A percentile compares a stretch with the other conserved stretches of the same genome.
Evolutionary conservation across 2,888 invertebrate genomes (phyloP).

Genomic region (Dolomedes plantarius): DNA sequence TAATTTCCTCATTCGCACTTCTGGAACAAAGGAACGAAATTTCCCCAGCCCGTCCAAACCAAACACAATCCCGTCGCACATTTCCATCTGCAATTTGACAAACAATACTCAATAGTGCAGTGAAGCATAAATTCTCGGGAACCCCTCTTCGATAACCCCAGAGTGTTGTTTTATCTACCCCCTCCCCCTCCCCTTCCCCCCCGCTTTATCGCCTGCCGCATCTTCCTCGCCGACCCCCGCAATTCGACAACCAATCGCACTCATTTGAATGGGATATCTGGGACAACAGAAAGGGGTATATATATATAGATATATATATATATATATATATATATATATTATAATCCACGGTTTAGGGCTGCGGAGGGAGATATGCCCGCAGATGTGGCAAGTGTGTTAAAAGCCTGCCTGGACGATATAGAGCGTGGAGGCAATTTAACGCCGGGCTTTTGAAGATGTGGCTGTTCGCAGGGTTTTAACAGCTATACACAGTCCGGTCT

Average conservation of each 20-base stretch:
- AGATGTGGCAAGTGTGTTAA: too few relatives aligned
- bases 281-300: background rate
- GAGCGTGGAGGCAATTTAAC: too few relatives aligned
- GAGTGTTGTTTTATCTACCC: constrained; percentile 1
- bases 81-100: too few relatives aligned
- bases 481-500: too few relatives aligned
- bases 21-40: background rate
- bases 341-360: too few relatives aligned
- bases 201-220: constrained; percentile 5
- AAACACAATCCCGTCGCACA: too few relatives aligned
- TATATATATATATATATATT: too few relatives aligned
- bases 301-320: too few relatives aligned
- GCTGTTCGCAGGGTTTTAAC: too few relatives aligned
- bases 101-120: constrained; percentile 11
- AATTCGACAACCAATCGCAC: background rate
- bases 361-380: too few relatives aligned
- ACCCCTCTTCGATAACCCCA: constrained; percentile 1
- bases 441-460: too few relatives aligned
- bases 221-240: background rate
- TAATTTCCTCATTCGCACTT: background rate
- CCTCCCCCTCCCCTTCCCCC: background rate
- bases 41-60: background rate
- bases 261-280: background rate
- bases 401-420: too few relatives aligned
- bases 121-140: constrained; percentile 1